Evolutionary conservation across 2,888 invertebrate species (phyloP).

Genomic region (Cordilura impudica): DNA sequence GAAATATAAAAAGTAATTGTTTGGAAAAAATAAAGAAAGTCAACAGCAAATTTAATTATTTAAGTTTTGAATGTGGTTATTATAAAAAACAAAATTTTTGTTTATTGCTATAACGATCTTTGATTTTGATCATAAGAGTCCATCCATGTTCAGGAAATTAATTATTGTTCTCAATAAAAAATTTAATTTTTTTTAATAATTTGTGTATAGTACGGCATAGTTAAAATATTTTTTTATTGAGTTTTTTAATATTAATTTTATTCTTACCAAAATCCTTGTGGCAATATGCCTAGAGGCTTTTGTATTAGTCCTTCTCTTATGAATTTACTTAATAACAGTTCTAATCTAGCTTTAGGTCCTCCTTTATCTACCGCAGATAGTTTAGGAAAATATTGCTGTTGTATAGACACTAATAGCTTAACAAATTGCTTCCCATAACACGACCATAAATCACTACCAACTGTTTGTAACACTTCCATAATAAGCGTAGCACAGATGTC

Average conservation of each 20-base stretch:
- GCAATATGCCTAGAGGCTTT: constrained; percentile 83
- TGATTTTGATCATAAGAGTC: too few species aligned
- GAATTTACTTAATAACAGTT: constrained; percentile 85
- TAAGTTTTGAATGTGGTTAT: too few species aligned
- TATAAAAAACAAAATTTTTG: too few species aligned
- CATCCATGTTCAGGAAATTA: neutral
- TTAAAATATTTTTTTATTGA: too few species aligned
- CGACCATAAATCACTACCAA: constrained; percentile 85
- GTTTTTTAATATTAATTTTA: neutral
- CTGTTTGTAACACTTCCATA: constrained; percentile 87
- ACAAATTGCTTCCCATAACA: constrained; percentile 87
- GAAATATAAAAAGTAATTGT: neutral
- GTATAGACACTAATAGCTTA: constrained; percentile 85
- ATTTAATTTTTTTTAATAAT: neutral
- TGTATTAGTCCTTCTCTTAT: constrained; percentile 82
- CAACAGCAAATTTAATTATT: too few species aligned
- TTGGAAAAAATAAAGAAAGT: neutral
- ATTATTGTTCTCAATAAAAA: constrained; percentile 7
- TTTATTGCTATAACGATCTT: too few species aligned
- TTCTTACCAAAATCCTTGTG: constrained; percentile 82
- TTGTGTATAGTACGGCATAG: too few species aligned
- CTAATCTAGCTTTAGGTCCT: constrained; percentile 85
- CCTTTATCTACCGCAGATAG: constrained; percentile 86
- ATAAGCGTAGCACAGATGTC: constrained; percentile 91
- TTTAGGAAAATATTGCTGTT: constrained; percentile 84